These are phyloP conservation scores for Drosophila lowei DNA, from an alignment of 1,140 invertebrate genomes.

Conservation along the genomic window DNA sequence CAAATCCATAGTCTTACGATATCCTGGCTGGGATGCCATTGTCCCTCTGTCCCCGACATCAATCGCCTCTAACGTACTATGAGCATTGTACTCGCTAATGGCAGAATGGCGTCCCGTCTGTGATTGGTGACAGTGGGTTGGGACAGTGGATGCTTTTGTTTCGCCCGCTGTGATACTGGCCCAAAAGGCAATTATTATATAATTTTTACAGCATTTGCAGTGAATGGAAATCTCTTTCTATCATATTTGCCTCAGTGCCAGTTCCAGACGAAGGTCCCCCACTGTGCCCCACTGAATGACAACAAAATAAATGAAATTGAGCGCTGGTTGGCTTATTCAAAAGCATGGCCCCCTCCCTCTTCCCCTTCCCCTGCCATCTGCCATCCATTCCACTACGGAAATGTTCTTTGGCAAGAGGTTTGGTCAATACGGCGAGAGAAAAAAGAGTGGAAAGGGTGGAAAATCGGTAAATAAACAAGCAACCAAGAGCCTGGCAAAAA, in stretches of 20 bases:
- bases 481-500: slow-evolving; percentile 49
- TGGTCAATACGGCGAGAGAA: background rate
- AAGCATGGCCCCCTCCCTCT: slow-evolving; percentile 24
- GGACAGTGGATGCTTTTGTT: background rate
- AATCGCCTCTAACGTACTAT: no score
- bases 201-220: slow-evolving; percentile 15
- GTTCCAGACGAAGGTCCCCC: slow-evolving; percentile 19
- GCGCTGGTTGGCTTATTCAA: slow-evolving; percentile 41
- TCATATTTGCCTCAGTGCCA: background rate
- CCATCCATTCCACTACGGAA: slow-evolving; percentile 14
- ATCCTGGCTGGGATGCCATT: no score
- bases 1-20: no score
- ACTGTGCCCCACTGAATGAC: slow-evolving; percentile 66
- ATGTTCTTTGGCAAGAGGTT: background rate
- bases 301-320: slow-evolving; percentile 71
- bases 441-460: slow-evolving; percentile 19
- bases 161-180: slow-evolving; percentile 19
- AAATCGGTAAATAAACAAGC: slow-evolving; percentile 70
- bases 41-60: no score
- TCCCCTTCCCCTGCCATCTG: slow-evolving; percentile 3
- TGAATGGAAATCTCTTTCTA: slow-evolving; percentile 17
- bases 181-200: slow-evolving; percentile 32
- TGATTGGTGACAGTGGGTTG: slow-evolving; percentile 42
- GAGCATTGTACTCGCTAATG: slow-evolving; percentile 5
- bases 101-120: slow-evolving; percentile 30